Evolutionary conservation across 2,888 invertebrate species (phyloP).

Genomic region (Laspeyria flexula): DNA sequence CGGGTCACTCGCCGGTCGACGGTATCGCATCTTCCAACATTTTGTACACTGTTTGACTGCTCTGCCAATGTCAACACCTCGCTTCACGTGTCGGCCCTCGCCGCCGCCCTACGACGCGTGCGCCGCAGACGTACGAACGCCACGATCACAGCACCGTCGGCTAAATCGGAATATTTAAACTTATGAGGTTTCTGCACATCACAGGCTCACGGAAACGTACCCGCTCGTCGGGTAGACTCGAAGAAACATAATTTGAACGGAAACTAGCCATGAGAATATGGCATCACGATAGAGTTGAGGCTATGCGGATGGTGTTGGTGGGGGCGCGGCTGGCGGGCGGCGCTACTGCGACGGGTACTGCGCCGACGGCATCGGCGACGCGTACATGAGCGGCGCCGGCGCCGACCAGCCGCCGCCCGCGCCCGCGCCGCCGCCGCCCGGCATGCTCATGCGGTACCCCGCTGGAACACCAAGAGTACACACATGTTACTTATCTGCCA

Average conservation of each 20-base stretch:
- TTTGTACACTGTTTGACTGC: constrained; percentile 42
- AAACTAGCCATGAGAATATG: constrained; percentile 1
- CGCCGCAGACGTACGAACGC: constrained; percentile 30
- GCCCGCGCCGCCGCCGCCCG: constrained; percentile 66
- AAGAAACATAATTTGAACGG: constrained; percentile 19
- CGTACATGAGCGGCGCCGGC: constrained; percentile 89
- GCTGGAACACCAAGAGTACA: constrained; percentile 65
- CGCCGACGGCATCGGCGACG: constrained; percentile 93
- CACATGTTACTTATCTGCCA: background rate
- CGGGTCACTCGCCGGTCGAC: constrained; percentile 28
- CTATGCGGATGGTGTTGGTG: background rate
- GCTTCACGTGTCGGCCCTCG: constrained; percentile 38
- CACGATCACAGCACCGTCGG: constrained; percentile 34
- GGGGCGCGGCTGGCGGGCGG: constrained; percentile 13
- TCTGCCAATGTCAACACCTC: constrained; percentile 36
- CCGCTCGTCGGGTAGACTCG: constrained; percentile 12
- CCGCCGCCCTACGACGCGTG: constrained; percentile 36
- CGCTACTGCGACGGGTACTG: constrained; percentile 95
- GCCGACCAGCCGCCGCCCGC: constrained; percentile 78
- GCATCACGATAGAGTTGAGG: constrained; percentile 6
- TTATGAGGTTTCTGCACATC: constrained; percentile 14
- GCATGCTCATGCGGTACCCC: constrained; percentile 88
- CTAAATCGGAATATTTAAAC: constrained; percentile 4
- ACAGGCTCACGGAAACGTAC: constrained; percentile 8
- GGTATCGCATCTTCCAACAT: constrained; percentile 37